These are phyloP conservation scores for Cheumatopsyche charites DNA, from an alignment of 1,140 invertebrate genomes.

Conservation along the genomic window DNA sequence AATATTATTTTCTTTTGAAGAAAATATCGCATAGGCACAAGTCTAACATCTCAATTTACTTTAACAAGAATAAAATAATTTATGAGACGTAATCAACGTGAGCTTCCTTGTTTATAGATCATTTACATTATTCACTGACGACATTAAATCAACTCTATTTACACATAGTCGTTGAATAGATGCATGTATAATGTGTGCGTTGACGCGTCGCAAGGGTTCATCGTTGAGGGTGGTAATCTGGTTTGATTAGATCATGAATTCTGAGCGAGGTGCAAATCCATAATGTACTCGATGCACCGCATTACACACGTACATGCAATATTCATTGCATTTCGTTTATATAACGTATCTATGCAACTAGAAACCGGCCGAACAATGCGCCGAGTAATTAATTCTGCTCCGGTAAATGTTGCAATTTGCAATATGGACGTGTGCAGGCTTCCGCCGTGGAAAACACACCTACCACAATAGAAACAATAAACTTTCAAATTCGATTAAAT, in stretches of 20 bases:
- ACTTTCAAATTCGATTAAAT: too few relatives aligned
- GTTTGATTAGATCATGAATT: constrained; percentile 22
- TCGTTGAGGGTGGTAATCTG: background rate
- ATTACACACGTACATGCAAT: background rate
- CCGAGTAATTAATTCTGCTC: constrained; percentile 19
- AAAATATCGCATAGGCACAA: too few relatives aligned
- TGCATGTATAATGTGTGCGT: constrained; percentile 1
- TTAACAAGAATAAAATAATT: too few relatives aligned
- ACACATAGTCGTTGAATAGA: background rate
- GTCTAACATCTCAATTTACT: too few relatives aligned
- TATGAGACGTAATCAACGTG: background rate
- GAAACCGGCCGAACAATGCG: background rate
- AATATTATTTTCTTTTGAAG: too few relatives aligned
- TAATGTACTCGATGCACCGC: constrained; percentile 8
- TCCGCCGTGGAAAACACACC: too few relatives aligned
- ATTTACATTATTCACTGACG: background rate
- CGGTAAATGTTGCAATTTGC: constrained; percentile 3
- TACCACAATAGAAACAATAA: too few relatives aligned
- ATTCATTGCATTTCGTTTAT: background rate
- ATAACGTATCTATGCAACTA: too few relatives aligned
- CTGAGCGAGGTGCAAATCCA: constrained; percentile 18
- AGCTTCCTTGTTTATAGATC: background rate
- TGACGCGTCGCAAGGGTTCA: constrained; percentile 4
- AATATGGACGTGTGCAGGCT: background rate
- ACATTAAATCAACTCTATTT: background rate